Percentiles rank a stretch among this genome's conserved stretches.
Conservation (phyloP, 2,888 invertebrate genomes). For the Leucozona laternaria region DNA sequence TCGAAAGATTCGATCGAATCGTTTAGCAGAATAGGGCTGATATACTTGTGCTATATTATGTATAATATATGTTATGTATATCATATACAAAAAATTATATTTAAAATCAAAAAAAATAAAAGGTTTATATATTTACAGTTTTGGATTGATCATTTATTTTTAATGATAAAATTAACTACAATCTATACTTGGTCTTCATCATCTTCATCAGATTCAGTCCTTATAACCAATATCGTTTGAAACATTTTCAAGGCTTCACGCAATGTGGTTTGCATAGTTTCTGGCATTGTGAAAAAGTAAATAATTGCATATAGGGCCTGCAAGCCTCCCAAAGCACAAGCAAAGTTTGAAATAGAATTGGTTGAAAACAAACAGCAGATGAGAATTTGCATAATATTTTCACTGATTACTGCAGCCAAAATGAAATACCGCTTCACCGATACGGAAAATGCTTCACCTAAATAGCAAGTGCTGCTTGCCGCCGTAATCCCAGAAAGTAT, state of each 20-base stretch:
- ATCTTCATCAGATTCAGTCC: not conserved
- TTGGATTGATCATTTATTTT: not conserved
- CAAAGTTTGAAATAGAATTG: not conserved
- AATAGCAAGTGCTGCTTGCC: conserved; percentile 77
- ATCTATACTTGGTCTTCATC: conserved; percentile 9
- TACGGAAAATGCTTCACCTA: conserved; percentile 80
- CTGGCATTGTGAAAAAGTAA: conserved; percentile 78
- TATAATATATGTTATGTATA: too few relatives aligned
- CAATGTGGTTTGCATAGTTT: conserved; percentile 78
- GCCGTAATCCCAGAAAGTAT: conserved; percentile 78
- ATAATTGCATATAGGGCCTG: conserved; percentile 75
- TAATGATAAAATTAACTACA: not conserved
- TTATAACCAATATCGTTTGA: not conserved
- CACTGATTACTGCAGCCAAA: conserved; percentile 77
- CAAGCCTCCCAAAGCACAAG: conserved; percentile 69
- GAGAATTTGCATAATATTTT: conserved; percentile 77
- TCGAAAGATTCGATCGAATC: too few relatives aligned
- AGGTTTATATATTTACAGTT: not conserved
- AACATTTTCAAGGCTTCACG: conserved; percentile 78
- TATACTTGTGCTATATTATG: too few relatives aligned
- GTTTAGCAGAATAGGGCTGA: too few relatives aligned
- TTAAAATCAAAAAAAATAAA: not conserved
- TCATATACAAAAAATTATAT: not conserved
- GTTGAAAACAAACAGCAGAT: not conserved
- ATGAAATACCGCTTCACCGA: conserved; percentile 78